A percentile compares a stretch with the other conserved stretches of the same genome.
Evolutionary conservation across 35 echinoderm and acorn worm species (phyloP).

Genomic region (Lytechinus variegatus): DNA sequence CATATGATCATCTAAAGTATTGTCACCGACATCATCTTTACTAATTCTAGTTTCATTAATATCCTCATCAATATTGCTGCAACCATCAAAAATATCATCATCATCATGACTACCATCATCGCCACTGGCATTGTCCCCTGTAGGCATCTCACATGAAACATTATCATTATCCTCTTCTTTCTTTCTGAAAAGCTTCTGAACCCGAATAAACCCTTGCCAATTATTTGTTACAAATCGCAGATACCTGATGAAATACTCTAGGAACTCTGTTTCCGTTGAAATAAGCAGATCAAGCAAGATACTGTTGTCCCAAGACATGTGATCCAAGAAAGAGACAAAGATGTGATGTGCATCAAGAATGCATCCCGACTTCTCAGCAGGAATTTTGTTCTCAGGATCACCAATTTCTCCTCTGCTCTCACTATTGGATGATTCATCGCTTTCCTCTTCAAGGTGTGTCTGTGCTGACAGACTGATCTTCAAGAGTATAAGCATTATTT

Average conservation of each 20-base stretch:
- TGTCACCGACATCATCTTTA: background rate
- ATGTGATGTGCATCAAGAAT: constrained; percentile 55
- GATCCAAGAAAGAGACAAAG: constrained; percentile 58
- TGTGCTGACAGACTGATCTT: constrained; percentile 25
- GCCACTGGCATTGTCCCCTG: background rate
- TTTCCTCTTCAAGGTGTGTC: background rate
- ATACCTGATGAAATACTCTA: constrained; percentile 64
- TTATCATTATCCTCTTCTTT: background rate
- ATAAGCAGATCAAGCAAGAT: constrained; percentile 75
- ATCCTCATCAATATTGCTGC: background rate
- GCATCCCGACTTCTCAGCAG: background rate
- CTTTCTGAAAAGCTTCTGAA: background rate
- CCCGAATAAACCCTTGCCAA: constrained; percentile 41
- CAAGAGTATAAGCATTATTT: constrained; percentile 38
- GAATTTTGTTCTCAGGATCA: background rate
- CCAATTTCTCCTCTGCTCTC: background rate
- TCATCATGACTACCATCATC: background rate
- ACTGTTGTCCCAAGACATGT: constrained; percentile 62
- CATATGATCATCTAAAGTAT: background rate
- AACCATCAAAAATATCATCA: background rate
- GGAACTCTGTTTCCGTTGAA: constrained; percentile 66
- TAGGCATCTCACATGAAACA: background rate
- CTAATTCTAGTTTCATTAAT: background rate
- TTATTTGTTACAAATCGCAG: constrained; percentile 33
- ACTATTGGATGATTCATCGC: background rate